These are phyloP conservation scores for Melanotaenia boesemani DNA, from an alignment of 2,797 vertebrate genomes.

Conservation along the genomic window DNA sequence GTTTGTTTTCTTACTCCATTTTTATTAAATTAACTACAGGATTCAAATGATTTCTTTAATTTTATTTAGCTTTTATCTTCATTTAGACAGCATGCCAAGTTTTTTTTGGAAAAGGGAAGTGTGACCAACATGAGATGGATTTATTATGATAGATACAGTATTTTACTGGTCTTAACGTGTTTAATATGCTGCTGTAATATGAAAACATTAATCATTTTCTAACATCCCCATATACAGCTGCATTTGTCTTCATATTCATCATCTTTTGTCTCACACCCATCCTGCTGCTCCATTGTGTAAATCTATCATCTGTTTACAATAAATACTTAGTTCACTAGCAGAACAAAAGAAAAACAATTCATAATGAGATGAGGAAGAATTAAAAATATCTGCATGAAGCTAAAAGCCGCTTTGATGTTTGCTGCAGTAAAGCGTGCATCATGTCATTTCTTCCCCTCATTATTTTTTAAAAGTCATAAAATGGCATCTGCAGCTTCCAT, in stretches of 20 bases:
- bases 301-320: background rate
- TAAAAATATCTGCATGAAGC: background rate
- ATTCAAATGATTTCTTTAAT: background rate
- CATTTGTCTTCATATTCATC: constrained; percentile 3
- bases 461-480: background rate
- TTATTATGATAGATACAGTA: background rate
- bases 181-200: background rate
- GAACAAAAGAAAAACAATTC: background rate
- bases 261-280: background rate
- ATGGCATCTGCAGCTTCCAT: background rate
- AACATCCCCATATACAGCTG: background rate
- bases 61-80: background rate
- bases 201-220: background rate
- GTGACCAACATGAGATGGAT: background rate
- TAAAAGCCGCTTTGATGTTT: background rate
- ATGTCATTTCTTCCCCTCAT: background rate
- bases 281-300: constrained; percentile 4
- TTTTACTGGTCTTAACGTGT: background rate
- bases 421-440: background rate
- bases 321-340: background rate
- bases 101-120: background rate
- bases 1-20: background rate
- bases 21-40: background rate
- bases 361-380: background rate
- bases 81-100: background rate